These are phyloP conservation scores for Lucilia cuprina DNA, from an alignment of 1,140 invertebrate species.

Conservation along the genomic window DNA sequence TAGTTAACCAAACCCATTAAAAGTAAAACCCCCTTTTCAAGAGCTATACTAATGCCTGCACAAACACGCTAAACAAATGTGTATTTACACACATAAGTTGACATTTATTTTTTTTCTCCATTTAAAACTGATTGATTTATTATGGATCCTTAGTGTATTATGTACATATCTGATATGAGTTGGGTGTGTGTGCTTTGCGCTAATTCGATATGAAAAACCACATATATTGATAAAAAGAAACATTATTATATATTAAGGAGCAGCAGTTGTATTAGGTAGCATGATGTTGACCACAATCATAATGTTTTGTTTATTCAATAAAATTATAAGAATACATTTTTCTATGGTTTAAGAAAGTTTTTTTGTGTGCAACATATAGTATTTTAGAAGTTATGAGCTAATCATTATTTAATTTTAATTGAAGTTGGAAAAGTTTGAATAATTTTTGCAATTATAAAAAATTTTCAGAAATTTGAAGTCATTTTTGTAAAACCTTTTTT, in stretches of 20 bases:
- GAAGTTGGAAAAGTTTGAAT: too few species aligned
- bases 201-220: neutral
- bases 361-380: too few species aligned
- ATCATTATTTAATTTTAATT: too few species aligned
- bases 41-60: too few species aligned
- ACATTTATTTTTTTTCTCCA: neutral
- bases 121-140: conserved; percentile 1
- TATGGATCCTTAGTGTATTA: neutral
- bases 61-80: neutral
- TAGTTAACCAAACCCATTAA: too few species aligned
- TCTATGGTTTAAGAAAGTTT: neutral
- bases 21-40: too few species aligned
- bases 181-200: neutral
- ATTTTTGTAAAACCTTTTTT: too few species aligned
- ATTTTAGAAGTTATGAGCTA: too few species aligned
- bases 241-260: neutral
- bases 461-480: too few species aligned
- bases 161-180: too few species aligned
- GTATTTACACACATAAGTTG: neutral
- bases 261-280: neutral
- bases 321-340: neutral
- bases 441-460: too few species aligned
- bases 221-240: neutral
- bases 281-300: neutral
- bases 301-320: neutral